Evolutionary conservation across 2,888 invertebrate species (phyloP).

Genomic region (Oscheius myriophilus): DNA sequence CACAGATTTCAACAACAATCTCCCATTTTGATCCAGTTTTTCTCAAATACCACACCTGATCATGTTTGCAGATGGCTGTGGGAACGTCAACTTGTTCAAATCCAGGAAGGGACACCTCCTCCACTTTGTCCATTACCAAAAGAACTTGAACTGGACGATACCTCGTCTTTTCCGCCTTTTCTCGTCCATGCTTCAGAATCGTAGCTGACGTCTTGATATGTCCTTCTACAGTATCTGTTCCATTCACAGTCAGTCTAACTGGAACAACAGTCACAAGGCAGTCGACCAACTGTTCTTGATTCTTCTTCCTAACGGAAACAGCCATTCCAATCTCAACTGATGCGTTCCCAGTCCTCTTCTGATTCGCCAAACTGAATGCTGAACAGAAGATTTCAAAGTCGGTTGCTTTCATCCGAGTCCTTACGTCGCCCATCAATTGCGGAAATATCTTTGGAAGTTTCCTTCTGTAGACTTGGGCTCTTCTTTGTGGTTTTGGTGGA

Average conservation of each 20-base stretch:
- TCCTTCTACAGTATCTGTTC: neutral
- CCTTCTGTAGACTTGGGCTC: neutral
- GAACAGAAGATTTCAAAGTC: conserved; percentile 21
- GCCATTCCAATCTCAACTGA: conserved; percentile 12
- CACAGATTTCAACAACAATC: conserved; percentile 20
- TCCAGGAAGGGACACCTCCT: neutral
- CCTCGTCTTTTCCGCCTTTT: neutral
- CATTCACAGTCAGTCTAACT: neutral
- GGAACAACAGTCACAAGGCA: conserved; percentile 24
- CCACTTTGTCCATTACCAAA: conserved; percentile 19
- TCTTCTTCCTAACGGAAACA: conserved; percentile 8
- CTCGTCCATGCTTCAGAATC: neutral
- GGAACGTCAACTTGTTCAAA: neutral
- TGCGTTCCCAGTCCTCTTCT: neutral
- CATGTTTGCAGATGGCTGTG: conserved; percentile 20
- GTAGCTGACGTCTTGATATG: neutral
- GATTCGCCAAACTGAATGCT: neutral
- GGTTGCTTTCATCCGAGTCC: neutral
- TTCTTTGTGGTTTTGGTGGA: neutral
- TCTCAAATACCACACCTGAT: conserved; percentile 33
- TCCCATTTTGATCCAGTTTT: conserved; percentile 7
- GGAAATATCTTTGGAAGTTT: neutral
- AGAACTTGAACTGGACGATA: conserved; percentile 12
- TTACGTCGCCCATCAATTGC: neutral
- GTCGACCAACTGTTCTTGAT: conserved; percentile 1